Conservation (phyloP, 2,797 vertebrate species). For the Tangara arthus region DNA sequence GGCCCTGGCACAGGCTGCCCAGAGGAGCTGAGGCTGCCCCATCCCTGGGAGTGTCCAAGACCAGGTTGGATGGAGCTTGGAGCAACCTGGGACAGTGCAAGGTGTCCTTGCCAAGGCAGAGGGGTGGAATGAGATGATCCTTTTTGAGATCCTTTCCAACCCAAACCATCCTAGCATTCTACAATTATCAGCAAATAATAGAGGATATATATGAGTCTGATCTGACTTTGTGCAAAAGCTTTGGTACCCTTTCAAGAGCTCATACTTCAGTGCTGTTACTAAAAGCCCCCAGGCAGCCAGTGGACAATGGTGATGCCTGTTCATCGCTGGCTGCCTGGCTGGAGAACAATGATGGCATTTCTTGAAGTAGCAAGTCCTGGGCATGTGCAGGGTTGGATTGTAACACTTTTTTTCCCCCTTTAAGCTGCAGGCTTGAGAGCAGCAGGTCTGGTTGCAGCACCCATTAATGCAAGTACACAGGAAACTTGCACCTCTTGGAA, state of each 20-base stretch:
- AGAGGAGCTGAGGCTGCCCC: neutral
- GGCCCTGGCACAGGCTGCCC: neutral
- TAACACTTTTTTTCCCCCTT: neutral
- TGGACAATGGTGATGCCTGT: slow-evolving; percentile 10
- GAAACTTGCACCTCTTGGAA: neutral
- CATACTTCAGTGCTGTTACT: neutral
- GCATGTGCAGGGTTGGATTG: slow-evolving; percentile 2
- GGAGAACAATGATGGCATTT: slow-evolving; percentile 34
- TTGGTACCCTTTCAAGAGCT: neutral
- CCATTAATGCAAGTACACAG: neutral
- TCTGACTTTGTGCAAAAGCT: neutral
- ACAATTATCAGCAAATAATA: neutral
- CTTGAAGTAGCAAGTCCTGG: slow-evolving; percentile 28
- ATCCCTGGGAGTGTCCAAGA: neutral
- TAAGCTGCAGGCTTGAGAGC: neutral
- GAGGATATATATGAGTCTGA: neutral
- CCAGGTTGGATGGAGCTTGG: neutral
- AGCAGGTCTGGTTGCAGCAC: neutral
- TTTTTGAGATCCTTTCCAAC: neutral
- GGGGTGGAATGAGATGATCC: neutral
- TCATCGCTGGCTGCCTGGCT: neutral
- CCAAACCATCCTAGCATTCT: neutral
- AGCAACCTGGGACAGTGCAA: neutral
- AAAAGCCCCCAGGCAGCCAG: neutral
- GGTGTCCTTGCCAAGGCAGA: neutral